A percentile compares a stretch with the other conserved stretches of the same genome.
Evolutionary conservation across 2,113 vertebrate genomes (phyloP).

Genomic region (Notothenia rossii): DNA sequence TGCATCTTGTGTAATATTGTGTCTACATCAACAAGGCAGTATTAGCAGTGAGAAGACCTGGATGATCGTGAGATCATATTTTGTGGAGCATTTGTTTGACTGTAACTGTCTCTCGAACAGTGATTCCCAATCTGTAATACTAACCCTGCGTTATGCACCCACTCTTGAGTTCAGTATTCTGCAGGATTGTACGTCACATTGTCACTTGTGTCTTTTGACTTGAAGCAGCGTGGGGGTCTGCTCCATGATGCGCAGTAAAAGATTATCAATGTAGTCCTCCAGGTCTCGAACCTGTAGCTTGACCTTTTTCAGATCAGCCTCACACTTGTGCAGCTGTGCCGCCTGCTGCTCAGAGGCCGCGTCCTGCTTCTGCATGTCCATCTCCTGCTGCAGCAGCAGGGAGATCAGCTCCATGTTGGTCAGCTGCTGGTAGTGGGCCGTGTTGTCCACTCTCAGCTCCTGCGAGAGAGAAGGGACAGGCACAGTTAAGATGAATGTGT

Average conservation of each 20-base stretch:
- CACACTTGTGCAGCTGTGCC: constrained; percentile 80
- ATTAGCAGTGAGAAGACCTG: constrained; percentile 72
- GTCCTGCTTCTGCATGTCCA: constrained; percentile 89
- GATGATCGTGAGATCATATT: constrained; percentile 42
- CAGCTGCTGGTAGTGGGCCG: constrained; percentile 91
- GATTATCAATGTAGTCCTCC: constrained; percentile 97
- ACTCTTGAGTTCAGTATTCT: background rate
- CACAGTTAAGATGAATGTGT: background rate
- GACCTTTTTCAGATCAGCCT: constrained; percentile 89
- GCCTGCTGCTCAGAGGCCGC: constrained; percentile 76
- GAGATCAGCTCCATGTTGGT: constrained; percentile 96
- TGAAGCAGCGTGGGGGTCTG: constrained; percentile 95
- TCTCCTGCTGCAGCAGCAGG: constrained; percentile 91
- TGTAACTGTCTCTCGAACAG: constrained; percentile 32
- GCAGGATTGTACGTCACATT: constrained; percentile 10
- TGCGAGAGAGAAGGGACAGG: background rate
- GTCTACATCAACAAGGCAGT: constrained; percentile 78
- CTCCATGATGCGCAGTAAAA: constrained; percentile 97
- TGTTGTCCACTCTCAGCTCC: constrained; percentile 79
- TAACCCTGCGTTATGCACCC: constrained; percentile 2
- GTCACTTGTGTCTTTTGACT: constrained; percentile 82
- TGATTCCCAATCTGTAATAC: constrained; percentile 14
- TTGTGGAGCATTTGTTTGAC: constrained; percentile 30
- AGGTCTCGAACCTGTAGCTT: constrained; percentile 91
- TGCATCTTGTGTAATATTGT: constrained; percentile 67